A percentile compares a stretch with the other conserved stretches of the same genome.
Conservation (phyloP, 2,888 invertebrate genomes). For the Allolobophora icterica region DNA sequence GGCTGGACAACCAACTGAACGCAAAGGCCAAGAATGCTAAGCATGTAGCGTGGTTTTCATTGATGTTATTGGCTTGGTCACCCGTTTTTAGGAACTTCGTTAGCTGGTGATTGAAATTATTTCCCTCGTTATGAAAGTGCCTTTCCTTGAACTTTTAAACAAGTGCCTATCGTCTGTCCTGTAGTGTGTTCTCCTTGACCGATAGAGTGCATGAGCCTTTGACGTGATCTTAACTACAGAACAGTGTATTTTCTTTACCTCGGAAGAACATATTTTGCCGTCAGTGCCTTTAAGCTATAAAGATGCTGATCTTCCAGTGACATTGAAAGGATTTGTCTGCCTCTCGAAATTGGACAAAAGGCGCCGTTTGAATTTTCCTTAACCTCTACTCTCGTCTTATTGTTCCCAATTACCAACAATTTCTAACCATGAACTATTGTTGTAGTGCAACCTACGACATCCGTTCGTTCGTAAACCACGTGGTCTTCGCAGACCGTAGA, state of each 20-base stretch:
- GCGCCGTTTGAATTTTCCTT: background rate
- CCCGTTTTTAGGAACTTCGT: background rate
- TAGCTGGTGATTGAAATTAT: background rate
- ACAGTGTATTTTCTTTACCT: background rate
- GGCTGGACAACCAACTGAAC: background rate
- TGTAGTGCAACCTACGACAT: background rate
- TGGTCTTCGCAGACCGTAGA: background rate
- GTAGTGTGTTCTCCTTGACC: background rate
- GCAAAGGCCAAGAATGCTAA: background rate
- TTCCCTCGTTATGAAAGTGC: background rate
- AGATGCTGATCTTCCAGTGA: background rate
- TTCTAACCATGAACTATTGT: background rate
- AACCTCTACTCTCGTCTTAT: background rate
- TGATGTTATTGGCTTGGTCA: background rate
- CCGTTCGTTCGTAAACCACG: background rate
- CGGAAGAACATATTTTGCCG: background rate
- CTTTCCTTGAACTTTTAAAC: background rate
- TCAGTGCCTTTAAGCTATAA: background rate
- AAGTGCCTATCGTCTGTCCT: too few species aligned
- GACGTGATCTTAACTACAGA: background rate
- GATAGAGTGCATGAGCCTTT: background rate
- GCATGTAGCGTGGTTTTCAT: background rate
- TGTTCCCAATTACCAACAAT: background rate
- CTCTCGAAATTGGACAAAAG: background rate
- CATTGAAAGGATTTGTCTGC: background rate